Evolutionary conservation across 2,113 vertebrate genomes (phyloP).

Genomic region (Pteruthius melanotis): DNA sequence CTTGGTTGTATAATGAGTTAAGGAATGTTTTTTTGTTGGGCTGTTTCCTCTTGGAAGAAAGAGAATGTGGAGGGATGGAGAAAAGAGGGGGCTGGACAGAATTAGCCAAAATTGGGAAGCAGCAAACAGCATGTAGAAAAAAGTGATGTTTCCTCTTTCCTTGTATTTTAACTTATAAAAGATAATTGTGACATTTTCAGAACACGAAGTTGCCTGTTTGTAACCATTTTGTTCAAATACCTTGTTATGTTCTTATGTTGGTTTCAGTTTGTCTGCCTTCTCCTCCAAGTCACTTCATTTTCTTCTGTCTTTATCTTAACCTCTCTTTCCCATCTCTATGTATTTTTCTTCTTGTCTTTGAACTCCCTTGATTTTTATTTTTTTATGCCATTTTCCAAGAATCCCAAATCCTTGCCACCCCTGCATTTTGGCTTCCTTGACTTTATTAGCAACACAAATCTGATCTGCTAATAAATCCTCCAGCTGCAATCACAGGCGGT

Average conservation of each 20-base stretch:
- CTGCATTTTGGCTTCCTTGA: not conserved
- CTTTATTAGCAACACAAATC: slow-evolving; percentile 10
- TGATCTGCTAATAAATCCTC: slow-evolving; percentile 28
- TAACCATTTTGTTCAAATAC: not conserved
- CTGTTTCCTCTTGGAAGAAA: not conserved
- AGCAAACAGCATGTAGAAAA: not conserved
- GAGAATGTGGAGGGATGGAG: not conserved
- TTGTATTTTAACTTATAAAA: not conserved
- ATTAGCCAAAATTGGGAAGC: not conserved
- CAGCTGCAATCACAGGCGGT: not conserved
- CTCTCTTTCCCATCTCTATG: not conserved
- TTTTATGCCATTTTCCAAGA: not conserved
- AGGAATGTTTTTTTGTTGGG: not conserved
- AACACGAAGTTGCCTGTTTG: not conserved
- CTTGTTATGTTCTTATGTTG: not conserved
- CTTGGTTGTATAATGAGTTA: not conserved
- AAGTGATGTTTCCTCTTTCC: not conserved
- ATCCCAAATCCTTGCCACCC: not conserved
- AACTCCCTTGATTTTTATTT: not conserved
- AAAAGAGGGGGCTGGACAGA: not conserved
- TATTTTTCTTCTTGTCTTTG: not conserved
- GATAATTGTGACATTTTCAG: not conserved
- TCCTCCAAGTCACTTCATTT: not conserved
- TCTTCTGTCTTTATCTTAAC: not conserved
- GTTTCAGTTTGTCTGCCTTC: not conserved